Evolutionary conservation across 1,140 invertebrate species (phyloP), one percentile per base, ranked within the genome.

Genomic region (Kradibia gibbosae): DNA sequence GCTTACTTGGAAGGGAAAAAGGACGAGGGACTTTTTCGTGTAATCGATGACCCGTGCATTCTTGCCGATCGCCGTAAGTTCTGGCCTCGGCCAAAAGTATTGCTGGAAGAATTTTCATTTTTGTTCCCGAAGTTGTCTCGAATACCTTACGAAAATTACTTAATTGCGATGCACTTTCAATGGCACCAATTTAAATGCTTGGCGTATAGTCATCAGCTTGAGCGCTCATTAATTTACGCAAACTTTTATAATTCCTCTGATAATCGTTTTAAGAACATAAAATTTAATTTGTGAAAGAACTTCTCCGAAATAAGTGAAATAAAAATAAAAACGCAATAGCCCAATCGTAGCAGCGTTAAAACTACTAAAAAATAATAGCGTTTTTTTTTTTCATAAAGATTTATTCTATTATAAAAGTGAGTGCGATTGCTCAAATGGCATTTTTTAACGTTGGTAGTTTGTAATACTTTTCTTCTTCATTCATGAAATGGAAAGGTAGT

Each of bases 361-460:
- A 7, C 2, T 55, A 78, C 34, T 78, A 70, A 70, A 70, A 78
- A 42, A 28, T 39, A 70, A 78, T 78, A 22, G 34, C 65, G 28
- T 34, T 31, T 25, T 48, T 78, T 65, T 34, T 31, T 25, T 48
- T 78, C 77, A 25, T 71, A 78, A 55, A 71, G 62, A 67, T 55
- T 20, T 62, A 45, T 76, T n/a, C 36, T 48, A 60, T 28, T 62
- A 17, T 39, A 62, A 31, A 15, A 45, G 34, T 45, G 25, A 45
- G 39, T 57, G 28, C 28, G 42, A 65, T 80, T 80, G 42, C 57
- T 50, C 25, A 65, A 65, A 50, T 42, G 78, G 71, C 73, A 80
- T 80, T 72, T 79, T 79, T 79, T 22, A 79, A 42, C 39, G 78
- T 31, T 50, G 48, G 71, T 72, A 72, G 50, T 72, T 79, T 75